Base-by-base conservation (phyloP, 2,888 invertebrate species). In the Ischnura elegans region DNA sequence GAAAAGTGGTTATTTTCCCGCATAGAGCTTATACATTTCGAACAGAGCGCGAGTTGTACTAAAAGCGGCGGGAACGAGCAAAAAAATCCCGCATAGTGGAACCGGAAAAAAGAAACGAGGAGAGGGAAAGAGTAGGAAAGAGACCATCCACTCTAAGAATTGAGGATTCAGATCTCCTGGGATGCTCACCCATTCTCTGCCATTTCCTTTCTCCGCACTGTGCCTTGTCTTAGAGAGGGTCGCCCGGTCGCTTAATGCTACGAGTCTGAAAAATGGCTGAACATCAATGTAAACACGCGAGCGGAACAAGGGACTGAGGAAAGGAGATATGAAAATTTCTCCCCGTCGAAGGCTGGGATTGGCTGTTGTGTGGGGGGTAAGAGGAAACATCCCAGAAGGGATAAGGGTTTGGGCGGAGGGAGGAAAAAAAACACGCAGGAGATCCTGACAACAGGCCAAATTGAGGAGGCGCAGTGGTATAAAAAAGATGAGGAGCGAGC, bases 381-480 rank as follows among this genome's bases (percentile, higher is more conserved):
- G 51, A 76, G 36, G 76, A 13, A 36, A 76, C 36, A 29, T 36
- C 36, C 76, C 76, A 36, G n/a, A 36, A 76, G 36, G 76, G 76
- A 36, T 10, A 36, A 76, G 36, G 36, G 76, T 36, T 76, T 76
- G 36, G 76, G 76, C 29, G 29, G 13, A 21, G 25, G 29, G 13
- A 21, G 4, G 51, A 19, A 19, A 51, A 51, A 76, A 76, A 76
- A 76, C 76, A 76, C 36, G 76, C 76, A 76, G 36, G 76, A 36
- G 76, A 29, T 76, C 76, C 76, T 76, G 76, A 76, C 76, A 76
- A 76, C 76, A 36, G 76, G 76, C 76, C 76, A 76, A 76, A 76
- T 76, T 76, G 76, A 36, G 76, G 76, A 76, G 76, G 25, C 76
- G 76, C 36, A 36, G 13, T 13, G 25, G 76, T 13, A 76, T 76